Evolutionary conservation across 1,140 invertebrate species (phyloP).

Genomic region (Periplaneta americana): DNA sequence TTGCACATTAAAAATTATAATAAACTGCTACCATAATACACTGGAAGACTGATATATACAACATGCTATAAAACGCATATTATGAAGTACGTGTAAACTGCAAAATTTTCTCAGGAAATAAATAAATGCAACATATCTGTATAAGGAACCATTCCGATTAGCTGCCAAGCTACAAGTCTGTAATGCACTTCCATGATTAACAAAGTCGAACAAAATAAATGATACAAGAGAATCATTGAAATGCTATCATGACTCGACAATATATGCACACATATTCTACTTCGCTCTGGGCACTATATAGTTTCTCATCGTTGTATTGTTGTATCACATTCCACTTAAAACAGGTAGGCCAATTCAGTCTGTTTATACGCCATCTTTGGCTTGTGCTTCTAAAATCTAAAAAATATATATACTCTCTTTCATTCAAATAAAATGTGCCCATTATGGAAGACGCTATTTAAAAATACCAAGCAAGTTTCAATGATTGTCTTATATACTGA

Average conservation of each 20-base stretch:
- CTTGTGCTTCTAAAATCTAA: not conserved
- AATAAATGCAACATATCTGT: too few relatives aligned
- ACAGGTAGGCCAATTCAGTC: not conserved
- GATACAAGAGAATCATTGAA: not conserved
- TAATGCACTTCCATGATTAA: not conserved
- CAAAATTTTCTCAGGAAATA: too few relatives aligned
- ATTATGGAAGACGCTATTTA: not conserved
- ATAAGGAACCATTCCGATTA: too few relatives aligned
- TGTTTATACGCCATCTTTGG: not conserved
- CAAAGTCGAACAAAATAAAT: not conserved
- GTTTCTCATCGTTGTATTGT: not conserved
- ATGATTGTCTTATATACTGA: not conserved
- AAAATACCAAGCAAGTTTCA: not conserved
- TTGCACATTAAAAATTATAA: too few relatives aligned
- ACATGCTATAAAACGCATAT: too few relatives aligned
- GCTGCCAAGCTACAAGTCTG: not conserved
- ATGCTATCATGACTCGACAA: not conserved
- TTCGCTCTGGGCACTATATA: not conserved
- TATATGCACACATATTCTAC: too few relatives aligned
- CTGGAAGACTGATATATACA: too few relatives aligned
- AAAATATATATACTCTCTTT: not conserved
- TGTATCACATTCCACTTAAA: not conserved
- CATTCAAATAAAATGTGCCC: not conserved
- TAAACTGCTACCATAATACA: too few relatives aligned
- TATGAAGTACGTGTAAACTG: too few relatives aligned